These are phyloP conservation scores for Oscheius onirici DNA, from an alignment of 2,888 invertebrate genomes.

Conservation along the genomic window DNA sequence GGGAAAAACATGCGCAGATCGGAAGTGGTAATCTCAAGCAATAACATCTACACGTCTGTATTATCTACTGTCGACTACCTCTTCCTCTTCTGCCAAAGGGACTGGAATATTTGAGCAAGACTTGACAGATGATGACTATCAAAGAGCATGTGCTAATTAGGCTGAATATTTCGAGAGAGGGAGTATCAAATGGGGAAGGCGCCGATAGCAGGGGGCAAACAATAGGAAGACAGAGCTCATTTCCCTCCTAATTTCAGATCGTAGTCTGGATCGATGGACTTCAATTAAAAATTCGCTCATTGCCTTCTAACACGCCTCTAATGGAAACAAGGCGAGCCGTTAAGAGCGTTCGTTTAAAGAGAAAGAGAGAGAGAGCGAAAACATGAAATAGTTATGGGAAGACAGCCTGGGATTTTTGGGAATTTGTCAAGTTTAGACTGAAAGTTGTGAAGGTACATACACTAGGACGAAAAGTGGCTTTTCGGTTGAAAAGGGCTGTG, in stretches of 20 bases:
- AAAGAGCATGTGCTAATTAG: neutral
- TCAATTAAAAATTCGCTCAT: slow-evolving; percentile 32
- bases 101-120: neutral
- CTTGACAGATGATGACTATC: neutral
- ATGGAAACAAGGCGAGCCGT: neutral
- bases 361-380: neutral
- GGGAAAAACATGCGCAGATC: too few species aligned
- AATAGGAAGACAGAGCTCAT: slow-evolving; percentile 18
- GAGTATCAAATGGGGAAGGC: neutral
- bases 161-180: neutral
- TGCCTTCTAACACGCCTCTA: slow-evolving; percentile 6
- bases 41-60: slow-evolving; percentile 40
- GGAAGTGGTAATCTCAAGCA: slow-evolving; percentile 54
- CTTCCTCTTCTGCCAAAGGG: neutral
- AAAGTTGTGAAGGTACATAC: too few species aligned
- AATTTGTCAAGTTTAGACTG: too few species aligned
- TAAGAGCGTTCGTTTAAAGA: neutral
- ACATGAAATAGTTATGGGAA: neutral
- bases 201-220: slow-evolving; percentile 4
- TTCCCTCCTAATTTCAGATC: slow-evolving; percentile 22
- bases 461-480: too few species aligned
- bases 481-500: too few species aligned
- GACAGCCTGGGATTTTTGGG: neutral
- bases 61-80: slow-evolving; percentile 51
- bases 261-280: slow-evolving; percentile 23